phyloP scores from a whole-genome alignment of 2,888 invertebrate genomes.

The Dasysyrphus albostriatus region DNA sequence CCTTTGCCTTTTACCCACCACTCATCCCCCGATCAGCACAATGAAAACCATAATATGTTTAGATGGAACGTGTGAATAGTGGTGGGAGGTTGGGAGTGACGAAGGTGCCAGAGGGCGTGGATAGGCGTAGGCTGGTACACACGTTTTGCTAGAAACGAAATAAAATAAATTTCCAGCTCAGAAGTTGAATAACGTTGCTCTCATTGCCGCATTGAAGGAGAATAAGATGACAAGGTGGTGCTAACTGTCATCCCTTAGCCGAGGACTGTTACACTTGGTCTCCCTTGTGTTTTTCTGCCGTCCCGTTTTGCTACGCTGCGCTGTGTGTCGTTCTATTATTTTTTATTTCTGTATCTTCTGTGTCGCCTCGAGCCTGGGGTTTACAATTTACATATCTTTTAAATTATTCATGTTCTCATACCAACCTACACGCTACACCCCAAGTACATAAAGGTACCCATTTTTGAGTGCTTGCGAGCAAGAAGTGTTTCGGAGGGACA shows the following conservation, averaged over 20 bases:
- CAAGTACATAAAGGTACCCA: background rate
- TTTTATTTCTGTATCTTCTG: slow-evolving; percentile 21
- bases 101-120: slow-evolving; percentile 33
- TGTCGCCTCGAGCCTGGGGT: slow-evolving; percentile 33
- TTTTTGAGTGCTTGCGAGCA: slow-evolving; percentile 2
- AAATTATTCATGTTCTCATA: slow-evolving; percentile 69
- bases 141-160: slow-evolving; percentile 37
- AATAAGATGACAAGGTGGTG: slow-evolving; percentile 60
- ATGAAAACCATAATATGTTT: slow-evolving; percentile 28
- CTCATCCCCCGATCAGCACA: background rate
- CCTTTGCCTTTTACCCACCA: background rate
- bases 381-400: slow-evolving; percentile 68
- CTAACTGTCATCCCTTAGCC: slow-evolving; percentile 52
- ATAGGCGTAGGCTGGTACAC: slow-evolving; percentile 62
- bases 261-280: slow-evolving; percentile 15
- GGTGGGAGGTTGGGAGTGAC: background rate
- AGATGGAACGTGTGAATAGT: background rate
- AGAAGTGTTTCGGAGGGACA: background rate
- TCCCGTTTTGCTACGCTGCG: background rate
- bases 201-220: slow-evolving; percentile 54
- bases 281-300: background rate
- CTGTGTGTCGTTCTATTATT: slow-evolving; percentile 23
- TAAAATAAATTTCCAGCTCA: slow-evolving; percentile 71
- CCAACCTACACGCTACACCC: background rate
- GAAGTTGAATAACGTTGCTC: slow-evolving; percentile 38